Conservation (phyloP, 2,797 vertebrate genomes). For the Alectoris magna region DNA sequence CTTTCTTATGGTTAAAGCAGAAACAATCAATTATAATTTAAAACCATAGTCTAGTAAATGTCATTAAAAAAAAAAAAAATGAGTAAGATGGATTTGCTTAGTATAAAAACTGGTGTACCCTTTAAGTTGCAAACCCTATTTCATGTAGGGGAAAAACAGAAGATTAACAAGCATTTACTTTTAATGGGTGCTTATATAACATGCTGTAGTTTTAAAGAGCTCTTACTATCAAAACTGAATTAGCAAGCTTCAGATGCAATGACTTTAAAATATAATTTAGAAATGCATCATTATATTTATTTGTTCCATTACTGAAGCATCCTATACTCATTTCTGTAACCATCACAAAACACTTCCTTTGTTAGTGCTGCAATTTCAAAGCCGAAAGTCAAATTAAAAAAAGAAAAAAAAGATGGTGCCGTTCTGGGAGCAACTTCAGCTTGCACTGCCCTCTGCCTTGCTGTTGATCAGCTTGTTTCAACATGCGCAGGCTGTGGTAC, state of each 20-base stretch:
- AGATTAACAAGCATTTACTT: background rate
- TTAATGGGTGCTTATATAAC: background rate
- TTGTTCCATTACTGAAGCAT: background rate
- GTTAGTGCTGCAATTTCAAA: background rate
- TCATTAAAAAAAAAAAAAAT: rapidly evolving
- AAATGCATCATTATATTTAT: background rate
- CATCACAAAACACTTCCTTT: background rate
- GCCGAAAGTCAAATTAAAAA: background rate
- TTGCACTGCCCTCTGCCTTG: background rate
- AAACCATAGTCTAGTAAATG: background rate
- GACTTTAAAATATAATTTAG: background rate
- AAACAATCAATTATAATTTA: background rate
- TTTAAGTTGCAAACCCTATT: background rate
- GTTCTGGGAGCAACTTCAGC: background rate
- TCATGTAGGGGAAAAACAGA: background rate
- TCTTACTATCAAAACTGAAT: background rate
- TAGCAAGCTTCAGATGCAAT: background rate
- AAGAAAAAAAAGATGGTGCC: background rate
- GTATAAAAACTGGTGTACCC: background rate
- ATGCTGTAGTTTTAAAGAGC: background rate
- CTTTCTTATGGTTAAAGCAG: background rate
- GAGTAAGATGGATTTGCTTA: background rate
- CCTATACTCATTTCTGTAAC: background rate
- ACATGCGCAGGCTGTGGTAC: background rate
- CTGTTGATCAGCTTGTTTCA: background rate